Evolutionary conservation across 2,113 vertebrate genomes (phyloP).

Genomic region (Phodopus roborovskii): DNA sequence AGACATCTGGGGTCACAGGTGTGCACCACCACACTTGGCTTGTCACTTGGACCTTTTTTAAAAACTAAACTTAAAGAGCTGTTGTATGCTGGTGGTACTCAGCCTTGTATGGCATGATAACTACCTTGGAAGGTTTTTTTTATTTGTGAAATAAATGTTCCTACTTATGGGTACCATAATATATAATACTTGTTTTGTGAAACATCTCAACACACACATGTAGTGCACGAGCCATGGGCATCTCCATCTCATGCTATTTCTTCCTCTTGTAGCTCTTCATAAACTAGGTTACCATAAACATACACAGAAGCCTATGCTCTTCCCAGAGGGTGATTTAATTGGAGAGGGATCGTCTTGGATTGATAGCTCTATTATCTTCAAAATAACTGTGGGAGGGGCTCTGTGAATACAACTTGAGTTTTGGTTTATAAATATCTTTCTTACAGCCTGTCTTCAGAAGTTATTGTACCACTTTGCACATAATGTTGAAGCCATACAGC

Average conservation of each 20-base stretch:
- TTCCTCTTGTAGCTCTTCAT: not conserved
- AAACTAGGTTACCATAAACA: not conserved
- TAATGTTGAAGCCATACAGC: not conserved
- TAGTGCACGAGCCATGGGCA: no score
- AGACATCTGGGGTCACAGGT: not conserved
- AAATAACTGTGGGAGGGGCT: not conserved
- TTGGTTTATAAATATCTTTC: not conserved
- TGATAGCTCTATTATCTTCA: not conserved
- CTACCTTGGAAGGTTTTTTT: not conserved
- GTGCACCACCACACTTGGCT: not conserved
- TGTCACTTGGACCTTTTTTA: not conserved
- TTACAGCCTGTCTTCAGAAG: not conserved
- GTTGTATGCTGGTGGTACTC: not conserved
- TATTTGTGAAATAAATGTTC: not conserved
- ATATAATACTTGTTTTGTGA: not conserved
- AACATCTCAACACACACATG: no score
- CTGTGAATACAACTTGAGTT: not conserved
- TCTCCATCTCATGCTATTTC: not conserved
- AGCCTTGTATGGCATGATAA: not conserved
- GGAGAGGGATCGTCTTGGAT: not conserved
- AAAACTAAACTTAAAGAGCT: not conserved
- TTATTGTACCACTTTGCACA: not conserved
- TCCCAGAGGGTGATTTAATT: not conserved
- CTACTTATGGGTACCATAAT: not conserved
- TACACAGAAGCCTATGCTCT: not conserved